Percentiles rank a stretch among this genome's conserved stretches.
Conservation (phyloP, 1,140 invertebrate species). For the Zaprionus vittiger region DNA sequence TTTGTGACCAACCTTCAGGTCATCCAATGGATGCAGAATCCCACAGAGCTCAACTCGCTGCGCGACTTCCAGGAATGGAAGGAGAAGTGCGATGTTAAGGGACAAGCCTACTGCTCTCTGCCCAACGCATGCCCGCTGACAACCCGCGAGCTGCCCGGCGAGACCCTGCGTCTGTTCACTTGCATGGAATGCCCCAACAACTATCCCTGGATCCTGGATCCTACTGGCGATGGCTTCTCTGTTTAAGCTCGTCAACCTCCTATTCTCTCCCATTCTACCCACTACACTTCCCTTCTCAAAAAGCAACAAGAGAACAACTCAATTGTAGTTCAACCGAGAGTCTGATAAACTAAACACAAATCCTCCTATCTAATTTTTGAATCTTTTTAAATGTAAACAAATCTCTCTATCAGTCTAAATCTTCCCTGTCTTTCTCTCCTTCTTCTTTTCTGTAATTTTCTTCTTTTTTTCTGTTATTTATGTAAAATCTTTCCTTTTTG, state of each 20-base stretch:
- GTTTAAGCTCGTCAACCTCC: constrained; percentile 85
- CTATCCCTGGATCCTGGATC: constrained; percentile 97
- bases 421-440: constrained; percentile 3
- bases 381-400: constrained; percentile 5
- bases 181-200: constrained; percentile 98
- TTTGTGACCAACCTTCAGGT: constrained; percentile 97
- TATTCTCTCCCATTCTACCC: constrained; percentile 10
- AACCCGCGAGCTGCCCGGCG: constrained; percentile 95
- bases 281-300: constrained; percentile 30
- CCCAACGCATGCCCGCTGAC: constrained; percentile 95
- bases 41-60: constrained; percentile 93
- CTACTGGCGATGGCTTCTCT: constrained; percentile 96
- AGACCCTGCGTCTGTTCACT: constrained; percentile 95
- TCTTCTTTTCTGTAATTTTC: constrained; percentile 16
- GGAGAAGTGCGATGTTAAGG: constrained; percentile 97
- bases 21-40: constrained; percentile 99
- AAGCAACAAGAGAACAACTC: constrained; percentile 74
- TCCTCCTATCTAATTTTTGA: constrained; percentile 37
- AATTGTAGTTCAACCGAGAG: constrained; percentile 83
- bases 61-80: constrained; percentile 98
- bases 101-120: constrained; percentile 95
- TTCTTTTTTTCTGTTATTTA: constrained; percentile 46
- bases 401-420: constrained; percentile 15
- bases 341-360: constrained; percentile 80
- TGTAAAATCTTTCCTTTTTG: constrained; percentile 34